Evolutionary conservation across 37 sponge, comb jelly and placozoan species (phyloP).

Genomic region (Chondrosia reniformis): DNA sequence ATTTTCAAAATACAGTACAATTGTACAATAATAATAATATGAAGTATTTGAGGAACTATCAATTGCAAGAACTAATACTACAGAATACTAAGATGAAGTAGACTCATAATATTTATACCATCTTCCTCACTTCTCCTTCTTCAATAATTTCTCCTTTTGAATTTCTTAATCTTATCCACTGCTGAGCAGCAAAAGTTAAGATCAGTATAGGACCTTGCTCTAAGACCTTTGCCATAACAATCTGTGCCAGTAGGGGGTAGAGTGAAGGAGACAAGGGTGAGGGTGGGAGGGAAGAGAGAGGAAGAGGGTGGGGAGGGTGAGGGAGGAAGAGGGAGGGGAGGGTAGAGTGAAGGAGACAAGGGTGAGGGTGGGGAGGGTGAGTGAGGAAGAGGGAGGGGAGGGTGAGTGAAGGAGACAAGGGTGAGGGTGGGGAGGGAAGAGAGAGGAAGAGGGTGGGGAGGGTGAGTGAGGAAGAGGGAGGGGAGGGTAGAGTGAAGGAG

Average conservation of each 20-base stretch:
- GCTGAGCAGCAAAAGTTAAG: slow-evolving; percentile 71
- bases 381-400: too few relatives aligned
- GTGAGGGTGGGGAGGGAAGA: too few relatives aligned
- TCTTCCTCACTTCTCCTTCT: slow-evolving; percentile 26
- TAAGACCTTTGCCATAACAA: slow-evolving; percentile 70
- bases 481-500: not conserved
- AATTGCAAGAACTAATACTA: too few relatives aligned
- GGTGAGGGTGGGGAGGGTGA: too few relatives aligned
- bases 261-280: not conserved
- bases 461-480: not conserved
- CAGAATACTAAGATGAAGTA: too few relatives aligned
- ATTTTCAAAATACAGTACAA: too few relatives aligned
- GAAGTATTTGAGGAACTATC: too few relatives aligned
- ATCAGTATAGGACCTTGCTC: slow-evolving; percentile 77
- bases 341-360: too few relatives aligned
- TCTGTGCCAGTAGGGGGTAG: slow-evolving; percentile 23
- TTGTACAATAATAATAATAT: too few relatives aligned
- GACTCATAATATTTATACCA: too few relatives aligned
- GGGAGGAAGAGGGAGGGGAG: not conserved
- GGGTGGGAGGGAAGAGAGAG: not conserved
- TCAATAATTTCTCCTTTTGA: slow-evolving; percentile 26
- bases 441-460: not conserved
- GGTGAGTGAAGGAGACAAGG: too few relatives aligned
- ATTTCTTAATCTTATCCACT: slow-evolving; percentile 33
- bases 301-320: not conserved